Base-by-base conservation (phyloP, 2,888 invertebrate species). In the Chrysolina americana region DNA sequence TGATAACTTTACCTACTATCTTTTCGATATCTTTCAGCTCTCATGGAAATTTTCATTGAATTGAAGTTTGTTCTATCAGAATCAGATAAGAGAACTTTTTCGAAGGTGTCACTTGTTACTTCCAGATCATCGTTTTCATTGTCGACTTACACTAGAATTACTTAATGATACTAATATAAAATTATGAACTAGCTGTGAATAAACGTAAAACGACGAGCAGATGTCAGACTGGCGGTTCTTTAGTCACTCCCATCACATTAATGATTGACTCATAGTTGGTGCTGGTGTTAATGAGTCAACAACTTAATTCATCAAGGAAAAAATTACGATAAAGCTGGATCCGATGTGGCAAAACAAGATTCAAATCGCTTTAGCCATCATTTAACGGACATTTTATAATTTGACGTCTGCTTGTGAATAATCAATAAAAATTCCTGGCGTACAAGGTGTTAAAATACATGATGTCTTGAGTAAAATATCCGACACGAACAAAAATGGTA, bases 261-360 rank as follows among this genome's bases (percentile, higher is more conserved):
- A 53, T 53, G 53, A 53, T 53, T 19, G 53, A 53, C 15, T 23
- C 53, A 11, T 5, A 19, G 53, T 53, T 21, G 21, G 21, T 53
- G 53, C 53, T 53, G 53, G 53, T 53, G 53, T 53, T 53, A 53
- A 53, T 53, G 53, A 53, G 53, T 53, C 21, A 21, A 53, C 53
- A 53, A 53, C 53, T 53, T 21, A 53, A 53, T 53, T 21, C 53
- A 53, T 53, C 53, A 53, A 53, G 21, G 53, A 21, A 53, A 53
- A 53, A 53, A 53, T 53, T 53, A 53, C 19, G 53, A 53, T 53
- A 59, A 59, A 36, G 59, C n/a, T 23, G 59, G n/a, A 28, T 36
- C 28, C 23, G n/a, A 59, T 28, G 36, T 28, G 59, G 36, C n/a
- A 59, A 36, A 59, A 28, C 59, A n/a, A 59, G 59, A 59, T 59